Evolutionary conservation across 2,113 vertebrate species (phyloP), one percentile per base, ranked within the genome.

Genomic region (Donacobius atricapilla): DNA sequence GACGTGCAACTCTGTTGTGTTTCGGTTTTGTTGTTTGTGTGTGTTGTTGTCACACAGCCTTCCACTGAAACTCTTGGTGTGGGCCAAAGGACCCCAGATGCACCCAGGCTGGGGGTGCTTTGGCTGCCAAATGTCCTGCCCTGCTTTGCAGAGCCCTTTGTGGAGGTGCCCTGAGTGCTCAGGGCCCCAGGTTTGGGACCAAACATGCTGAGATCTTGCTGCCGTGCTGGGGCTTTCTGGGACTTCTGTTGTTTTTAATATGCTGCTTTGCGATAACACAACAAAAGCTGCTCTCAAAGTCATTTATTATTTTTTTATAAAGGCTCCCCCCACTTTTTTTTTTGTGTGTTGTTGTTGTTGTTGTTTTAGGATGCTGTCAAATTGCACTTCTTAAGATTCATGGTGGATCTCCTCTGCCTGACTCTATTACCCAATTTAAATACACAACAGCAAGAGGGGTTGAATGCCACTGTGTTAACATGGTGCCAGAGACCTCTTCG

Each of bases 371-470:
- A 87, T 66, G 83, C 94, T 96, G 89, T 96, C 71, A 97, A 96
- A 97, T 96, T 93, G 91, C 89, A 73, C 96, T 96, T 97, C 79
- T 98, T 96, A 94, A 97, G 96, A 97, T 95, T 97, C 96, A 88
- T 82, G 79, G 76, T 89, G 95, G 70, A 87, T 96, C 89, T 94
- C 95, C 72, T 96, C 70, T 30, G 68, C 91, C 94, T 95, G 96
- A 57, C 90, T 94, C 93, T 96, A 91, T 97, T 95, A 97, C 92
- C 94, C 96, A 95, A 91, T 97, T 98, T 97, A 97, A 97, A 97
- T 96, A 96, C 87, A 97, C 96, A 97, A 91, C 89, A 93, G 95
- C 91, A 82, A 81, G 93, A 95, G 88, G 89, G 83, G 89, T 87
- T 96, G 83, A 96, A 97, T 91, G 87, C 94, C 78, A 89, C 95